Evolutionary conservation across 2,888 invertebrate genomes (phyloP).

Genomic region (Euzophera pinguis): DNA sequence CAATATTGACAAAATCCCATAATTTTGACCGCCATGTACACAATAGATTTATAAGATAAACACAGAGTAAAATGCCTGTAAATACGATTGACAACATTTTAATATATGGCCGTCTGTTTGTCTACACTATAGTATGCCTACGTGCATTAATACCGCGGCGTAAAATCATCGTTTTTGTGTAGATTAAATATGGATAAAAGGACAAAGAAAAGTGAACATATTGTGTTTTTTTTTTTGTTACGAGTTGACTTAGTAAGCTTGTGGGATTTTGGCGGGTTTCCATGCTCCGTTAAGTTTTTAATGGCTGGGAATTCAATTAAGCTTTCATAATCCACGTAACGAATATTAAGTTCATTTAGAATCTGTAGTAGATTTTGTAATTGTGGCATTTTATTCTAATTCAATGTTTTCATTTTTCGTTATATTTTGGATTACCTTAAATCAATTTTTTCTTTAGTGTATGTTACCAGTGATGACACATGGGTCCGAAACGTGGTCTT

Average conservation of each 20-base stretch:
- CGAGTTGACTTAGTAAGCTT: slow-evolving; percentile 61
- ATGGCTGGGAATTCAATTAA: slow-evolving; percentile 43
- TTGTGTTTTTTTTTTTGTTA: slow-evolving; percentile 53
- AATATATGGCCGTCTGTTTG: slow-evolving; percentile 76
- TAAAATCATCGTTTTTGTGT: slow-evolving; percentile 78
- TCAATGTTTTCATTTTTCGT: too few species aligned
- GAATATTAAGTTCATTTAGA: too few species aligned
- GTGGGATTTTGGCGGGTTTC: slow-evolving; percentile 58
- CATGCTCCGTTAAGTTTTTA: slow-evolving; percentile 50
- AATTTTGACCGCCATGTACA: slow-evolving; percentile 75
- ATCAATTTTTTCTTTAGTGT: too few species aligned
- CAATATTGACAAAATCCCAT: slow-evolving; percentile 77
- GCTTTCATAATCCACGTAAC: slow-evolving; percentile 21
- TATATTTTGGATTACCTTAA: too few species aligned
- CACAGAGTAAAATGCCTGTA: slow-evolving; percentile 77
- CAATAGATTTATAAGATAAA: slow-evolving; percentile 80
- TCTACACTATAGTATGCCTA: slow-evolving; percentile 74
- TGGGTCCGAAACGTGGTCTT: too few species aligned
- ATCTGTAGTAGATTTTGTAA: too few species aligned
- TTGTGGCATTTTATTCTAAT: too few species aligned
- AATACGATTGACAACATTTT: slow-evolving; percentile 79
- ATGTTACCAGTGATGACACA: too few species aligned
- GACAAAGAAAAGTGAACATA: slow-evolving; percentile 65
- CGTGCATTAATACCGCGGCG: slow-evolving; percentile 77
- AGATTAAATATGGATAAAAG: slow-evolving; percentile 78